Conservation (phyloP, 1,140 invertebrate species). For the Drosophila tropicalis region DNA sequence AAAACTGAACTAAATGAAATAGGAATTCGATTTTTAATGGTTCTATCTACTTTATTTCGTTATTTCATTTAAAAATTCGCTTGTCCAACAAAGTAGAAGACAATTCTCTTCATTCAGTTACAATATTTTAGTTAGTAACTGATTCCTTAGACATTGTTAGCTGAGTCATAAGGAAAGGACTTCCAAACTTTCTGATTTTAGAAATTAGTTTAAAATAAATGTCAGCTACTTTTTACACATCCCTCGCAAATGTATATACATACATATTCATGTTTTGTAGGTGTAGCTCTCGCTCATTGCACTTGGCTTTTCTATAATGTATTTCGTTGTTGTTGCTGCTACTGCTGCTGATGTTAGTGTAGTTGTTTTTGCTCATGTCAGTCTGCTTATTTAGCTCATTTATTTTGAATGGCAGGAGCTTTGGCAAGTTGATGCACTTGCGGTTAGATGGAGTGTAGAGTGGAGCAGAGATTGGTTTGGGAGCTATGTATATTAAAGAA, state of each 20-base stretch:
- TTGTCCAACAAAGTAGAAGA: too few species aligned
- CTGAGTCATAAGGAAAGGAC: too few species aligned
- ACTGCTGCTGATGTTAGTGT: neutral
- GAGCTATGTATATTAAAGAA: too few species aligned
- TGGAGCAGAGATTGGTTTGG: too few species aligned
- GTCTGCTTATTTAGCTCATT: conserved; percentile 79
- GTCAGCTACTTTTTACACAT: neutral
- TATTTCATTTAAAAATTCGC: too few species aligned
- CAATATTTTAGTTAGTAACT: too few species aligned
- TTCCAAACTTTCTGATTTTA: too few species aligned
- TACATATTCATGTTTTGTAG: too few species aligned
- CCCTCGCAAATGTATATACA: neutral
- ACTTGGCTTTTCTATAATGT: conserved; percentile 72
- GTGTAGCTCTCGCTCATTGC: conserved; percentile 22
- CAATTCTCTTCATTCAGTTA: too few species aligned
- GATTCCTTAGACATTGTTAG: too few species aligned
- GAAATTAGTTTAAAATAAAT: too few species aligned
- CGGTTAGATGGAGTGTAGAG: conserved; percentile 38
- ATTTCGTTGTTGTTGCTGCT: conserved; percentile 4
- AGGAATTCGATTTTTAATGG: neutral
- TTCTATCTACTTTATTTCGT: too few species aligned
- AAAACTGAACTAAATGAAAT: neutral
- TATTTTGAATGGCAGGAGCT: conserved; percentile 74
- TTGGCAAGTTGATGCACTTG: conserved; percentile 67
- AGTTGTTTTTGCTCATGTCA: conserved; percentile 57